Percentiles rank a stretch among this genome's conserved stretches.
phyloP scores from a whole-genome alignment of 2,888 invertebrate genomes.

The Fragum sueziense region DNA sequence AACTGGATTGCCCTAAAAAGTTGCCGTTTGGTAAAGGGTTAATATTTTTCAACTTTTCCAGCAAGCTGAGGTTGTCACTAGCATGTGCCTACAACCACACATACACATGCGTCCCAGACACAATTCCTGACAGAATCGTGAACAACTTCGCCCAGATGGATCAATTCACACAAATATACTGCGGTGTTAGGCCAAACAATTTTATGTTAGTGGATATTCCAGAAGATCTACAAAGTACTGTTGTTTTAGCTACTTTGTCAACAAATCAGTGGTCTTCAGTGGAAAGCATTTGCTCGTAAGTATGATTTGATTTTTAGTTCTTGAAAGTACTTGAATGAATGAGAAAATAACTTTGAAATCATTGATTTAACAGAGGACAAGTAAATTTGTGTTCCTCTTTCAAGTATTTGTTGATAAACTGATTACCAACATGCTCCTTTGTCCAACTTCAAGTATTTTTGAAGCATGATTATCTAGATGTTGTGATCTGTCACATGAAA shows the following conservation, averaged over 20 bases:
- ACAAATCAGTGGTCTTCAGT: conserved; percentile 33
- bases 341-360: too few species aligned
- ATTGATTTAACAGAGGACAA: too few species aligned
- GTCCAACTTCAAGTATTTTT: too few species aligned
- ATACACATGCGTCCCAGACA: conserved; percentile 15
- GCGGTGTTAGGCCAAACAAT: conserved; percentile 13
- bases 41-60: not conserved
- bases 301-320: too few species aligned
- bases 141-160: conserved; percentile 26
- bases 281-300: conserved; percentile 45
- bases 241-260: conserved; percentile 32
- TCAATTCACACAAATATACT: conserved; percentile 28
- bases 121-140: conserved; percentile 30
- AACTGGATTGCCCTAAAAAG: too few species aligned
- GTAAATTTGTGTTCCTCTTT: too few species aligned
- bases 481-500: too few species aligned
- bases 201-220: conserved; percentile 29
- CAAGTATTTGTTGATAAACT: too few species aligned
- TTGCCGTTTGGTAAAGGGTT: too few species aligned
- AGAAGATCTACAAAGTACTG: conserved; percentile 24
- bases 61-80: conserved; percentile 18
- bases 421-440: too few species aligned
- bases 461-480: too few species aligned
- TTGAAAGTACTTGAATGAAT: too few species aligned
- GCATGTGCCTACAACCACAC: conserved; percentile 46